phyloP scores from a whole-genome alignment of 1,140 invertebrate genomes.

The Drosophila neocordata region DNA sequence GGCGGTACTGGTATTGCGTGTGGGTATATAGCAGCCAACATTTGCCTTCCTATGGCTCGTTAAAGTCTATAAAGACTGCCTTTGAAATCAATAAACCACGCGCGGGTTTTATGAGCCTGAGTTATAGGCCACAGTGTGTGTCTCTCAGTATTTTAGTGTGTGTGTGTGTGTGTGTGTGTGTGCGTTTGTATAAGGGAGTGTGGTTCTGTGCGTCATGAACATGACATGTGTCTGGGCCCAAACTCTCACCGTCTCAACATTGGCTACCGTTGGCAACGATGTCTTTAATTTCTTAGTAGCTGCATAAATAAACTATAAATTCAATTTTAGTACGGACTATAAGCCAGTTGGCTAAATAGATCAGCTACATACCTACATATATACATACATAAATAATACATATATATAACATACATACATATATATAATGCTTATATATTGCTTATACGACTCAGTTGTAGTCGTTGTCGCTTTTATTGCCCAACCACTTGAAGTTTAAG shows the following conservation, averaged over 20 bases:
- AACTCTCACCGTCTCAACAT: slow-evolving; percentile 14
- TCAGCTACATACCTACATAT: slow-evolving; percentile 26
- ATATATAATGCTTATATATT: not conserved
- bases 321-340: slow-evolving; percentile 60
- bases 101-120: slow-evolving; percentile 69
- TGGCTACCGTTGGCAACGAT: slow-evolving; percentile 31
- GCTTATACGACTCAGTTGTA: too few species aligned
- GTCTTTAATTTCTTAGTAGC: slow-evolving; percentile 80
- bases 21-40: not conserved
- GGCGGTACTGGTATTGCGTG: slow-evolving; percentile 16
- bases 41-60: slow-evolving; percentile 38
- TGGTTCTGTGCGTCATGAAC: slow-evolving; percentile 27
- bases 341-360: slow-evolving; percentile 57
- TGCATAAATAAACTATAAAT: slow-evolving; percentile 81
- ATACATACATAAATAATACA: slow-evolving; percentile 4
- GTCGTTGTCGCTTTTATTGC: too few species aligned
- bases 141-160: not conserved
- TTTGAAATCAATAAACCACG: slow-evolving; percentile 75
- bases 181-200: not conserved
- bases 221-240: slow-evolving; percentile 67
- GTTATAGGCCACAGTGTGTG: slow-evolving; percentile 39
- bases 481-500: slow-evolving; percentile 1
- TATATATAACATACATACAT: not conserved
- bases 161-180: slow-evolving; percentile 21
- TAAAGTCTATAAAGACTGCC: slow-evolving; percentile 66